phyloP scores from a whole-genome alignment of 2,888 invertebrate species.

The Crocallis elinguaria region DNA sequence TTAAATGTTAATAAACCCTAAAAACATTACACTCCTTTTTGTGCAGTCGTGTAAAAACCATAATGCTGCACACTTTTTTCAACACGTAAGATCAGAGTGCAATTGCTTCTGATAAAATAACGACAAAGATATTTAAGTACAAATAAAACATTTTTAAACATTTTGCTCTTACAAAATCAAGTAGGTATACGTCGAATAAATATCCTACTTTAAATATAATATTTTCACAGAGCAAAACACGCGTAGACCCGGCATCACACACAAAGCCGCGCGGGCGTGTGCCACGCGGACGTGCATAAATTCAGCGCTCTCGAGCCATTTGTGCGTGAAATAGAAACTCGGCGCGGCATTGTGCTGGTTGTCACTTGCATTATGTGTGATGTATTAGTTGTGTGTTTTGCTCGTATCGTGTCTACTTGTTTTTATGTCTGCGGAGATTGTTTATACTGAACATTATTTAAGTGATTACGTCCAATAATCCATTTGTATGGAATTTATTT shows the following conservation, averaged over 20 bases:
- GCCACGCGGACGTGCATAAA: constrained; percentile 57
- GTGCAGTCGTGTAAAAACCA: too few relatives aligned
- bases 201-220: constrained; percentile 4
- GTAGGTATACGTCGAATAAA: constrained; percentile 1
- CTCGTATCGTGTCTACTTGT: constrained; percentile 23
- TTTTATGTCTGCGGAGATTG: constrained; percentile 4
- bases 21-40: too few relatives aligned
- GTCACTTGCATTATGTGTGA: constrained; percentile 51
- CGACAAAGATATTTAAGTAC: too few relatives aligned
- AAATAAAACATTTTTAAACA: too few relatives aligned
- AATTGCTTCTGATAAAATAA: too few relatives aligned
- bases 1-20: too few relatives aligned
- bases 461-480: not conserved
- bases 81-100: too few relatives aligned
- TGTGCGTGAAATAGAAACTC: constrained; percentile 71
- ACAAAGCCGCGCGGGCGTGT: constrained; percentile 27
- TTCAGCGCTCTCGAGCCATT: constrained; percentile 55
- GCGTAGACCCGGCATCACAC: constrained; percentile 34
- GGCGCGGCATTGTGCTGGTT: constrained; percentile 41
- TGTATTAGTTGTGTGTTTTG: constrained; percentile 27
- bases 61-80: too few relatives aligned
- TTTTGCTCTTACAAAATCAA: too few relatives aligned
- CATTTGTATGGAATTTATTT: too few relatives aligned
- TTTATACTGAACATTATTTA: not conserved
- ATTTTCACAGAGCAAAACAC: constrained; percentile 24